These are phyloP conservation scores for Asbolus verrucosus DNA, from an alignment of 1,140 invertebrate genomes.

Conservation along the genomic window DNA sequence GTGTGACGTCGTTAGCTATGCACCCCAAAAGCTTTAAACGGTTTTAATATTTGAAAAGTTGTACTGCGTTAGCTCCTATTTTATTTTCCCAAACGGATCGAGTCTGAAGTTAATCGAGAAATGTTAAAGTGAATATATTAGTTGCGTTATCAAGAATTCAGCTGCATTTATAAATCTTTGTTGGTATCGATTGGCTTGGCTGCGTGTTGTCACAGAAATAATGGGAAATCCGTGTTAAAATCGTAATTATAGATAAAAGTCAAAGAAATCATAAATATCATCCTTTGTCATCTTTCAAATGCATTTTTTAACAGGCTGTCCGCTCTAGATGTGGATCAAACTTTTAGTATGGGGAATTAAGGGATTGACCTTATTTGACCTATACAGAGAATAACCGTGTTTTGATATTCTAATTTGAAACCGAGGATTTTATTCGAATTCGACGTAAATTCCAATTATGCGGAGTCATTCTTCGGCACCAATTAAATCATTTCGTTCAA, in stretches of 20 bases:
- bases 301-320: constrained; percentile 4
- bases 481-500: too few relatives aligned
- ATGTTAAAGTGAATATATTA: neutral
- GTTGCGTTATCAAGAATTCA: constrained; percentile 1
- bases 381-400: constrained; percentile 4
- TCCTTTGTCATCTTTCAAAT: neutral
- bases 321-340: constrained; percentile 1
- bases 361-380: neutral
- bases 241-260: constrained; percentile 9
- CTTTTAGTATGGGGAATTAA: neutral
- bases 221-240: neutral
- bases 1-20: constrained; percentile 14
- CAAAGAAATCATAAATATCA: neutral
- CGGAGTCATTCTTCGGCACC: neutral
- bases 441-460: neutral
- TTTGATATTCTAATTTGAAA: constrained; percentile 1
- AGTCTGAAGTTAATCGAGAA: too few relatives aligned
- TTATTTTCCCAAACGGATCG: too few relatives aligned
- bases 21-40: neutral
- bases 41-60: constrained; percentile 8
- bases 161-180: constrained; percentile 30
- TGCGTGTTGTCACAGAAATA: constrained; percentile 5
- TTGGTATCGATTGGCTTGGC: constrained; percentile 22
- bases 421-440: neutral
- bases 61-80: too few relatives aligned